A percentile compares a stretch with the other conserved stretches of the same genome.
Evolutionary conservation across 2,113 vertebrate genomes (phyloP).

Genomic region (Megalops atlanticus): DNA sequence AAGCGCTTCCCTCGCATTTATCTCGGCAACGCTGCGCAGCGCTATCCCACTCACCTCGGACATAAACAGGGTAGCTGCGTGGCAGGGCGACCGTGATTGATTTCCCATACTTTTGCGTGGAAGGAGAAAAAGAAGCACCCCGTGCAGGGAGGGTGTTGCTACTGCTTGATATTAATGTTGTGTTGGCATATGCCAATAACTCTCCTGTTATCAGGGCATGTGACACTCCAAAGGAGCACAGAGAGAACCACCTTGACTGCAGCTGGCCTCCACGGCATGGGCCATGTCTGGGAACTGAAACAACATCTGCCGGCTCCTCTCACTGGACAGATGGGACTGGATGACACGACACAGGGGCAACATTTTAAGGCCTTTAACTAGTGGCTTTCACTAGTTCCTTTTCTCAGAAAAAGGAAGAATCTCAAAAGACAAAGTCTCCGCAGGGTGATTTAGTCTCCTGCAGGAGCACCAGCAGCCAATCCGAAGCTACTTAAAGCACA

Average conservation of each 20-base stretch:
- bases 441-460: background rate
- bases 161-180: slow-evolving; percentile 8
- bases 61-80: background rate
- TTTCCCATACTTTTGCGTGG: background rate
- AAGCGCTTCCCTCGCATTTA: background rate
- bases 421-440: background rate
- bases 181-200: slow-evolving; percentile 1
- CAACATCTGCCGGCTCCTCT: background rate
- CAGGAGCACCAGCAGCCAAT: background rate
- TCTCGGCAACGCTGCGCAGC: background rate
- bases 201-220: background rate
- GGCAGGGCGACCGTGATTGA: background rate
- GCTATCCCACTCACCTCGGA: background rate
- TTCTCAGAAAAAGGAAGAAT: background rate
- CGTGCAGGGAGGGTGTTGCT: background rate
- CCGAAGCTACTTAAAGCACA: background rate
- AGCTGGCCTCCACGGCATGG: background rate
- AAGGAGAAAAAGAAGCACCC: background rate
- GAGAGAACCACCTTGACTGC: background rate
- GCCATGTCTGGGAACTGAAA: background rate
- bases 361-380: background rate
- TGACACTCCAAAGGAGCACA: background rate
- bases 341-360: background rate
- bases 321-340: no score
- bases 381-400: no score